Evolutionary conservation across 2,888 invertebrate species (phyloP).

Genomic region (Alviniconcha strummeri): DNA sequence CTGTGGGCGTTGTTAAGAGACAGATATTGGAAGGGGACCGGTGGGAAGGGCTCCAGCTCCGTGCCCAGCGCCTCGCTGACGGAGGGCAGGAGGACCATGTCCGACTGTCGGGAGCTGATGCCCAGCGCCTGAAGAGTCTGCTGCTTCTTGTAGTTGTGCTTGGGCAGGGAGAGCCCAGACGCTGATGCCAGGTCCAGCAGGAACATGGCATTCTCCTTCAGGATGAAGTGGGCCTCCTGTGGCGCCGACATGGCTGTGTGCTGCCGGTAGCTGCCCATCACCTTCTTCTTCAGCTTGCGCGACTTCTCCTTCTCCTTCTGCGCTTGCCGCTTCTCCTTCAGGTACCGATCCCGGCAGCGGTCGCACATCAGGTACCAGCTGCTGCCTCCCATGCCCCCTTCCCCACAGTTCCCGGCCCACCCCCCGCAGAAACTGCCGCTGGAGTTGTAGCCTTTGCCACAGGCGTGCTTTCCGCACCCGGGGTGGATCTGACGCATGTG

Average conservation of each 20-base stretch:
- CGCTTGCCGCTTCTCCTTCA: conserved; percentile 72
- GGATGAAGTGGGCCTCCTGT: conserved; percentile 80
- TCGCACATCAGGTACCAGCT: conserved; percentile 96
- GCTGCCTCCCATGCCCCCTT: conserved; percentile 84
- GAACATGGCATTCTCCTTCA: conserved; percentile 96
- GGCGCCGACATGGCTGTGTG: conserved; percentile 68
- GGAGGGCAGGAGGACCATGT: conserved; percentile 62
- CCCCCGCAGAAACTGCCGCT: conserved; percentile 90
- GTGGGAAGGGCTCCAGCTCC: conserved; percentile 67
- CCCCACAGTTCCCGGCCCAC: conserved; percentile 92
- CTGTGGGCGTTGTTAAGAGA: conserved; percentile 63
- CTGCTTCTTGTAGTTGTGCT: conserved; percentile 55
- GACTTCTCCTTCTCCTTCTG: conserved; percentile 71
- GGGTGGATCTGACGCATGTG: conserved; percentile 94
- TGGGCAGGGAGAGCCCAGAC: conserved; percentile 75
- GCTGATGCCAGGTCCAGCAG: conserved; percentile 91
- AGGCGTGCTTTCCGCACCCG: conserved; percentile 90
- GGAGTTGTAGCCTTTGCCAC: conserved; percentile 93
- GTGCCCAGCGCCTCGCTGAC: conserved; percentile 64
- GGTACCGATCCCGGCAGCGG: conserved; percentile 87
- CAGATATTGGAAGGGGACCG: conserved; percentile 68
- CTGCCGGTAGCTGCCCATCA: conserved; percentile 37
- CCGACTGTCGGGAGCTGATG: conserved; percentile 48
- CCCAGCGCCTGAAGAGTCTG: conserved; percentile 28
- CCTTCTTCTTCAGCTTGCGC: conserved; percentile 63